Evolutionary conservation across 2,113 vertebrate genomes (phyloP).

Genomic region (Loxodonta africana): DNA sequence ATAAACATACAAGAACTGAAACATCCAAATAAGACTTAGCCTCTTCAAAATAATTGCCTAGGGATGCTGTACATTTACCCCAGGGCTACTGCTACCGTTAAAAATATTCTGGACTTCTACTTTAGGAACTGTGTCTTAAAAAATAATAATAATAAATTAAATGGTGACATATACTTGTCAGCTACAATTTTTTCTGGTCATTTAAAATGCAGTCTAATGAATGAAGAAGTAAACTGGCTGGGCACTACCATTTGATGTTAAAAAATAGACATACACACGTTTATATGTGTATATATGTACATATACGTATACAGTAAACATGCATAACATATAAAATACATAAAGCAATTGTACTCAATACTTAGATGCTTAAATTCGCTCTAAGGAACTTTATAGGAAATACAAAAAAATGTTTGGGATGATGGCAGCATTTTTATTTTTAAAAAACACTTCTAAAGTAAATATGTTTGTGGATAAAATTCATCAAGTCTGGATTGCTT

Average conservation of each 20-base stretch:
- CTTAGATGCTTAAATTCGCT: neutral
- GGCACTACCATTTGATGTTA: neutral
- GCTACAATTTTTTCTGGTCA: neutral
- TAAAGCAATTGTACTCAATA: neutral
- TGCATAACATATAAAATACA: neutral
- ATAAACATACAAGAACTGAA: neutral
- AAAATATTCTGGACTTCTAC: constrained; percentile 34
- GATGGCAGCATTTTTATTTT: neutral
- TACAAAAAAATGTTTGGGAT: neutral
- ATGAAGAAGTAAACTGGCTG: neutral
- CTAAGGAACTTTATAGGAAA: neutral
- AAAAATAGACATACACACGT: neutral
- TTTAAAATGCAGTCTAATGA: constrained; percentile 30
- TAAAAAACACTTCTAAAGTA: neutral
- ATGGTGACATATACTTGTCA: neutral
- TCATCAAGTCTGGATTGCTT: neutral
- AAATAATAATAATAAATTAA: neutral
- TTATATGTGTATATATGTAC: neutral
- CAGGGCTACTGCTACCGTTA: neutral
- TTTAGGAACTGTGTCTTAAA: neutral
- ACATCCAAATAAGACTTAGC: neutral
- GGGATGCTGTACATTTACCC: neutral
- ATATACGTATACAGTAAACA: neutral
- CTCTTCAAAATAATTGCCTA: neutral
- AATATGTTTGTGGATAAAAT: neutral